Conservation (phyloP, 2,113 vertebrate genomes). For the Nothocercus nigrocapillus region DNA sequence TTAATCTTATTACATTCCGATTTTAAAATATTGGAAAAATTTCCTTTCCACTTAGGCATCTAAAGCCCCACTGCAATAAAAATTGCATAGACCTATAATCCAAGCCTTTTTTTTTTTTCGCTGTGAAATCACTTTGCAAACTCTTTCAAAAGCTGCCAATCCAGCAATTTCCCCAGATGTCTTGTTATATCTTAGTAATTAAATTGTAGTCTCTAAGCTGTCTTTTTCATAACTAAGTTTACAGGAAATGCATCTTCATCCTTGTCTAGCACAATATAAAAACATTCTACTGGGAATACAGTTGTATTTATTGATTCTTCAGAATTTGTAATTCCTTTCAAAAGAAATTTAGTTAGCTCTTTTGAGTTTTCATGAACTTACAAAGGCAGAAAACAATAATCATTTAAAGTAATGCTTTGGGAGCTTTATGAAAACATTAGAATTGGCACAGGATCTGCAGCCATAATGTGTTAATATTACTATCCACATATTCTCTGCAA, state of each 20-base stretch:
- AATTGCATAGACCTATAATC: neutral
- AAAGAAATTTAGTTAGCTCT: constrained; percentile 18
- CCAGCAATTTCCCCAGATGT: constrained; percentile 24
- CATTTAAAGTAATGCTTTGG: neutral
- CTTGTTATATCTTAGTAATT: constrained; percentile 55
- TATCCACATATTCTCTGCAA: neutral
- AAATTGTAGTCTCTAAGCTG: constrained; percentile 58
- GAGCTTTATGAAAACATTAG: neutral
- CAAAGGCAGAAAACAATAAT: constrained; percentile 3
- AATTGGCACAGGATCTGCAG: neutral
- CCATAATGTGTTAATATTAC: neutral
- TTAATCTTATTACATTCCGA: neutral
- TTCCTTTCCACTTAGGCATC: neutral
- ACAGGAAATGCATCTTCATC: constrained; percentile 57
- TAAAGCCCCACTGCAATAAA: neutral
- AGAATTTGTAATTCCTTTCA: constrained; percentile 53
- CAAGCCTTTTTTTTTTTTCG: neutral
- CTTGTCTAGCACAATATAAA: constrained; percentile 48
- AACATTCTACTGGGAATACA: constrained; percentile 43
- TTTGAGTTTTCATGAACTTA: constrained; percentile 16
- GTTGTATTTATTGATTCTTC: constrained; percentile 61
- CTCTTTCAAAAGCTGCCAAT: constrained; percentile 39
- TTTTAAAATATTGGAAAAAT: constrained; percentile 5
- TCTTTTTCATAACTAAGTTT: constrained; percentile 57
- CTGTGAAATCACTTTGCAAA: constrained; percentile 18